Evolutionary conservation across 2,113 vertebrate species (phyloP).

Genomic region (Platycercus adscitus): DNA sequence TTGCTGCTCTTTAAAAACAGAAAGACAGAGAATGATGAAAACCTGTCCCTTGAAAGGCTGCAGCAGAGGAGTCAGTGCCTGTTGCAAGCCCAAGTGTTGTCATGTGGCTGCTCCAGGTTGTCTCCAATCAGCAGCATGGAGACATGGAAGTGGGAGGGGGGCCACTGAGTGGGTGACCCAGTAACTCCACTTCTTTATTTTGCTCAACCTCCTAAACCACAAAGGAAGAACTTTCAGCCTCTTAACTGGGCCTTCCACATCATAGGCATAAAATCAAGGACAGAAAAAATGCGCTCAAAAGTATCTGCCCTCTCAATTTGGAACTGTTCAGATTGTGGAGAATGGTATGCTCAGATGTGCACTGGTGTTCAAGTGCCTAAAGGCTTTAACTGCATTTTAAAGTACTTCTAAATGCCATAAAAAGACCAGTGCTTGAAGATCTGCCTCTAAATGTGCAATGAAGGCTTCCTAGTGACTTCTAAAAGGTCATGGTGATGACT

Average conservation of each 20-base stretch:
- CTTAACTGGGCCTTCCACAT: neutral
- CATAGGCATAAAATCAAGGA: neutral
- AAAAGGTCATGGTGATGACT: neutral
- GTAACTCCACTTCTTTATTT: neutral
- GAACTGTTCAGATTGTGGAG: neutral
- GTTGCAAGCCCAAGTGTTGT: accelerated
- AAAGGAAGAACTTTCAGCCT: neutral
- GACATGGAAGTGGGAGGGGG: neutral
- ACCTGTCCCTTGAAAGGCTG: neutral
- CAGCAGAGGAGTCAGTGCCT: neutral
- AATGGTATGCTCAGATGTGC: neutral
- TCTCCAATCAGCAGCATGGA: neutral
- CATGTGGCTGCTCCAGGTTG: neutral
- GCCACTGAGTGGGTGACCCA: neutral
- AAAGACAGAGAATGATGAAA: neutral
- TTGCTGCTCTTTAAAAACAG: neutral
- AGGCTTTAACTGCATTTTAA: neutral
- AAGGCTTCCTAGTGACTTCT: neutral
- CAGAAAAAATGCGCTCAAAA: neutral
- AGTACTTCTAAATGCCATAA: neutral
- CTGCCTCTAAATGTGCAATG: neutral
- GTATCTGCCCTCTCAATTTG: neutral
- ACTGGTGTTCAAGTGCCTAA: neutral
- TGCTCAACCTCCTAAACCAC: neutral
- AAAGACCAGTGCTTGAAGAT: neutral